A percentile compares a stretch with the other conserved stretches of the same genome.
Conservation (phyloP, 2,113 vertebrate species). For the Mustelus asterias region DNA sequence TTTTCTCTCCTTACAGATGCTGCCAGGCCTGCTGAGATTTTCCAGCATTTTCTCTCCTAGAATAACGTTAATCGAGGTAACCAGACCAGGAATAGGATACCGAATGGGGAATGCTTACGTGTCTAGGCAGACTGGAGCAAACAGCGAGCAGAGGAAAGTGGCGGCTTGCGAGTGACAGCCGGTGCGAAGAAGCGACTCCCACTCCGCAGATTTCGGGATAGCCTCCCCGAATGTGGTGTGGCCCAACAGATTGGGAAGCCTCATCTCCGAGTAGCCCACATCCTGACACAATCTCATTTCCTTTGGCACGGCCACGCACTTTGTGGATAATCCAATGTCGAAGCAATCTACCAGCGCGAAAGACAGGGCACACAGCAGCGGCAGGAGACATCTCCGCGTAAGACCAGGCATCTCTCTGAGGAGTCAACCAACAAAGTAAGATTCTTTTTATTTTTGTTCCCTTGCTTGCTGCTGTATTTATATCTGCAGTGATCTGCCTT, state of each 20-base stretch:
- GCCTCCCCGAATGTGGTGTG: slow-evolving; percentile 72
- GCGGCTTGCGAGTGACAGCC: slow-evolving; percentile 73
- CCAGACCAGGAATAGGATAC: not conserved
- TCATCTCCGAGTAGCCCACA: slow-evolving; percentile 78
- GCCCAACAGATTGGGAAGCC: slow-evolving; percentile 79
- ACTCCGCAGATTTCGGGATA: slow-evolving; percentile 64
- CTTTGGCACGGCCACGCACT: slow-evolving; percentile 70
- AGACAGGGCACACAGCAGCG: slow-evolving; percentile 41
- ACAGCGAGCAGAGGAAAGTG: slow-evolving; percentile 75
- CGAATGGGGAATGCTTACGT: slow-evolving; percentile 59
- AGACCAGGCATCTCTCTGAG: slow-evolving; percentile 44
- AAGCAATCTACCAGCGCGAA: slow-evolving; percentile 47
- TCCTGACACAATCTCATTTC: slow-evolving; percentile 72
- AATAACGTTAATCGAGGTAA: not conserved
- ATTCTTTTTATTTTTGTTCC: not conserved
- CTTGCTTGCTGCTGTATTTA: not conserved
- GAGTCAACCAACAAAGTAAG: not conserved
- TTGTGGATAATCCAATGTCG: slow-evolving; percentile 76
- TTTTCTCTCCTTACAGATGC: too few relatives aligned
- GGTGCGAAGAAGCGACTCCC: slow-evolving; percentile 64
- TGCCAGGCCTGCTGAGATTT: too few relatives aligned
- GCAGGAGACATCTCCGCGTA: slow-evolving; percentile 40
- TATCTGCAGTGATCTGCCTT: not conserved
- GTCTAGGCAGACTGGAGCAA: slow-evolving; percentile 77
- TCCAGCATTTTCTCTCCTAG: too few relatives aligned